These are phyloP conservation scores for Idaea dimidiata DNA, from an alignment of 2,888 invertebrate genomes.

Conservation along the genomic window DNA sequence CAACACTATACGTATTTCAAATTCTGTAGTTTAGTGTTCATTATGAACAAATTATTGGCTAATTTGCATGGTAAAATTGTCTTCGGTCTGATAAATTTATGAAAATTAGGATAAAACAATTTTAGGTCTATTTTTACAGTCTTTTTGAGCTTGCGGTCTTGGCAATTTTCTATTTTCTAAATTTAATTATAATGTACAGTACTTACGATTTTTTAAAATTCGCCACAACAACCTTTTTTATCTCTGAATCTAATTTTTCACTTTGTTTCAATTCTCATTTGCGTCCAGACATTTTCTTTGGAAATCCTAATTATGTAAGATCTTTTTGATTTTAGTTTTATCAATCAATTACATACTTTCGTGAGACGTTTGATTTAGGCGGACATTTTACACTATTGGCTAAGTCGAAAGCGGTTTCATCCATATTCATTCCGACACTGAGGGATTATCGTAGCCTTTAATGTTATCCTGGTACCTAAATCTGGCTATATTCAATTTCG, in stretches of 20 bases:
- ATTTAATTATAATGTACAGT: constrained; percentile 47
- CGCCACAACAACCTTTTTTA: constrained; percentile 28
- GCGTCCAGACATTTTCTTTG: constrained; percentile 68
- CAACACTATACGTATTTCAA: constrained; percentile 34
- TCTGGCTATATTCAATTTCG: too few relatives aligned
- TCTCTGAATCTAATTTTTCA: constrained; percentile 52
- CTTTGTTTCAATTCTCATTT: constrained; percentile 67
- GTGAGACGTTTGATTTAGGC: constrained; percentile 47
- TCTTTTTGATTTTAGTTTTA: constrained; percentile 51
- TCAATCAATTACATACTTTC: constrained; percentile 27
- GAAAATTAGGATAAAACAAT: constrained; percentile 23
- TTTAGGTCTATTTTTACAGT: constrained; percentile 40
- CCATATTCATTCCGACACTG: too few relatives aligned
- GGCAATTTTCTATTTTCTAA: constrained; percentile 53
- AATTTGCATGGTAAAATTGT: constrained; percentile 54
- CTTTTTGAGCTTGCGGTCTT: constrained; percentile 60
- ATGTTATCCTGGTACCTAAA: too few relatives aligned
- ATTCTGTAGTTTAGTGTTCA: constrained; percentile 42
- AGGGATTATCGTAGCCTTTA: too few relatives aligned
- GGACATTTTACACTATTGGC: neutral
- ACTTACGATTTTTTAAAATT: constrained; percentile 34
- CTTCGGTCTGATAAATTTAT: constrained; percentile 38
- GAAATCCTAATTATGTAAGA: constrained; percentile 69
- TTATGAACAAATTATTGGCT: constrained; percentile 47
- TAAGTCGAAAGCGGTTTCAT: too few relatives aligned